These are phyloP conservation scores for Melipona bicolor DNA, from an alignment of 2,888 invertebrate species.

Conservation along the genomic window DNA sequence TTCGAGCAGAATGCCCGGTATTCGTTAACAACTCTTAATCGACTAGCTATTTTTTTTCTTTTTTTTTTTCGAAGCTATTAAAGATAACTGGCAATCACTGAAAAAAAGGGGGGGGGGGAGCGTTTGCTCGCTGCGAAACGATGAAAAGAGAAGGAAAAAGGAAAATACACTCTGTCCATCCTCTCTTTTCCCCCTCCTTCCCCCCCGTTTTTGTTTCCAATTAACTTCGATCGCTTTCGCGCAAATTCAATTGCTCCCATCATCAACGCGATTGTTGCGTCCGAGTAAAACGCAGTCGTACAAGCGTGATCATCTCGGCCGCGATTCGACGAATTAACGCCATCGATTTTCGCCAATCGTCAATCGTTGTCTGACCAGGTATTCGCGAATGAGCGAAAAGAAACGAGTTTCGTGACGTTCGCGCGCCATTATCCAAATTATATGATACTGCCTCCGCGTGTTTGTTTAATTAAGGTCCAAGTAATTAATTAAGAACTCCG, in stretches of 20 bases:
- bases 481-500: slow-evolving; percentile 65
- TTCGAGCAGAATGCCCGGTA: not conserved
- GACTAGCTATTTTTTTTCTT: not conserved
- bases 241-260: slow-evolving; percentile 43
- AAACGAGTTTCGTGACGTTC: slow-evolving; percentile 25
- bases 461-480: slow-evolving; percentile 62
- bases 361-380: slow-evolving; percentile 11
- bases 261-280: slow-evolving; percentile 29
- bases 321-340: slow-evolving; percentile 17
- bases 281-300: slow-evolving; percentile 15
- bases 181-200: not conserved
- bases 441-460: slow-evolving; percentile 38
- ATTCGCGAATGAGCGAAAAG: slow-evolving; percentile 34
- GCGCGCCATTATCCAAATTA: slow-evolving; percentile 39
- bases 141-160: not conserved
- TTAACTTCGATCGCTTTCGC: slow-evolving; percentile 38
- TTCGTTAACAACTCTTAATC: slow-evolving; percentile 8
- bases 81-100: slow-evolving; percentile 41
- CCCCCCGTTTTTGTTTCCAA: slow-evolving; percentile 41
- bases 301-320: slow-evolving; percentile 36
- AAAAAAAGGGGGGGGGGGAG: not conserved
- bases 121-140: not conserved
- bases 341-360: not conserved
- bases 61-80: slow-evolving; percentile 14
- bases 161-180: not conserved